Base-by-base conservation (phyloP, 1,140 invertebrate species). In the Fragariocoptes setiger region DNA sequence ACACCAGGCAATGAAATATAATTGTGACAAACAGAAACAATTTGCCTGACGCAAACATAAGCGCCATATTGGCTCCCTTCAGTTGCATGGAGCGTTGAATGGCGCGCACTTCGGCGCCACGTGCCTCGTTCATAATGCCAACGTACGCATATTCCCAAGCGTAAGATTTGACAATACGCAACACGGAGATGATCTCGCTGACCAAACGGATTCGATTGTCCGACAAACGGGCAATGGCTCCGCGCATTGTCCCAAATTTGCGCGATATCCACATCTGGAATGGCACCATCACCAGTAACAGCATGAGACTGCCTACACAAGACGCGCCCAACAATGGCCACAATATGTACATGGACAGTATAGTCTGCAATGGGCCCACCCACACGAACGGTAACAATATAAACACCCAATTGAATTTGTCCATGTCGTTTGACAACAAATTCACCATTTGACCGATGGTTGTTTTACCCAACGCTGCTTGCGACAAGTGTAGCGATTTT, bases 101-200 rank as follows among this genome's bases (percentile, higher is more conserved):
- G 8, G n/a, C 18, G 4, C 18, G 20, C 1, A 50, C 43, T 42
- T 54, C 53, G 8, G 40, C 22, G 3, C 43, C n/a, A 25, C 53
- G 37, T 13, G 54, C 46, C 3, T 31, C 15, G 12, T 39, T 22
- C 13, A 56, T 48, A 40, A 19, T 38, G 2, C 40, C 31, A 12
- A 44, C 41, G 38, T 53, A 54, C 0, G 53, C 48, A 8, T 35
- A 16, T 39, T 54, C 53, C 53, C 53, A 54, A 0, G 51, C 53
- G 51, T 82, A 83, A 43, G 83, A 57, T 59, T 51, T 51, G 17
- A 51, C 31, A 5, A 51, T 44, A 41, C 48, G 15, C 13, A 92
- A 86, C 37, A 80, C 82, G 54, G 73, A 78, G 16, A 92, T 63
- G 40, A 90, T 71, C 67, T 92, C 85, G 52, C 82, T 88, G 72